phyloP scores from a whole-genome alignment of 2,888 invertebrate species.

The Drosophila neonasuta region DNA sequence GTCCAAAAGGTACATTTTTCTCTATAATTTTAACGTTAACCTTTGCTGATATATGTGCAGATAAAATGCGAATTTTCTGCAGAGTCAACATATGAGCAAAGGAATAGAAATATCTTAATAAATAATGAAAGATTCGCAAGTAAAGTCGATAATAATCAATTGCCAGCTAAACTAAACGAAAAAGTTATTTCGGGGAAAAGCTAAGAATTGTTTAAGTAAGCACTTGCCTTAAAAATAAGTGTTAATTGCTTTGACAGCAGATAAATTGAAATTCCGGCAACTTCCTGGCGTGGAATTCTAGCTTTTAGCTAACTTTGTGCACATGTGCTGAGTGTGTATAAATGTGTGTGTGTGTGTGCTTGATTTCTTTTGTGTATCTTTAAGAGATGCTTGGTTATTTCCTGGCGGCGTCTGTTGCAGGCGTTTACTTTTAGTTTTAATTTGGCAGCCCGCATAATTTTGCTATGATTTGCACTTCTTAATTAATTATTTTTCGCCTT shows the following conservation, averaged over 20 bases:
- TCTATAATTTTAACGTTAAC: no score
- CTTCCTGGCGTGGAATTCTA: constrained; percentile 13
- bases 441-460: constrained; percentile 73
- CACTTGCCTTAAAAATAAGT: neutral
- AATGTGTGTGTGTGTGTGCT: constrained; percentile 3
- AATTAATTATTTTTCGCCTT: constrained; percentile 73
- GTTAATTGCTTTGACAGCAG: constrained; percentile 35
- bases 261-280: constrained; percentile 35
- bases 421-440: constrained; percentile 65
- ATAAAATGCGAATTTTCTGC: no score
- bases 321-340: neutral
- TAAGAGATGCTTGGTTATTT: constrained; percentile 50
- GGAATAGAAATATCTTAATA: neutral
- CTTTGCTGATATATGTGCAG: no score
- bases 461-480: constrained; percentile 76
- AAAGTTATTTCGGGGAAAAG: neutral
- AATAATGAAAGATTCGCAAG: neutral
- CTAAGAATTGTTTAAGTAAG: neutral
- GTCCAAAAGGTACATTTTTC: no score
- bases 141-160: constrained; percentile 3
- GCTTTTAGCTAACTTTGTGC: constrained; percentile 5
- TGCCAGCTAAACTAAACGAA: neutral
- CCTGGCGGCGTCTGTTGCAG: constrained; percentile 54
- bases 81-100: neutral
- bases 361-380: constrained; percentile 42